Evolutionary conservation across 2,888 invertebrate genomes (phyloP).

Genomic region (Ariolimax columbianus): DNA sequence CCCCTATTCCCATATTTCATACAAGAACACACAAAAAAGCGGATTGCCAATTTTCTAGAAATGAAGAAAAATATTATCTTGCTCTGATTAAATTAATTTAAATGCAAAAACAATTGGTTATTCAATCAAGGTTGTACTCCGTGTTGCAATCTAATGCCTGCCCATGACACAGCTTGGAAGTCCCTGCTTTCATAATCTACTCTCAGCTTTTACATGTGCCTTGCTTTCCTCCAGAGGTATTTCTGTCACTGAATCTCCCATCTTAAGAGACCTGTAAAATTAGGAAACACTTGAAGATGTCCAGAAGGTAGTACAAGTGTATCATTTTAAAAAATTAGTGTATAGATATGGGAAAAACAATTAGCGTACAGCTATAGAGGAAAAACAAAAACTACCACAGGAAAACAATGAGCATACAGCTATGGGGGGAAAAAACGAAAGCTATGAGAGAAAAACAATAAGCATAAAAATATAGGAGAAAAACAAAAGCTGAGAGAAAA

Average conservation of each 20-base stretch:
- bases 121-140: no score
- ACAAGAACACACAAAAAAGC: no score
- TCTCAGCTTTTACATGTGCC: neutral
- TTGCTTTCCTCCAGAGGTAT: neutral
- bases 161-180: neutral
- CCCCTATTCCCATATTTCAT: no score
- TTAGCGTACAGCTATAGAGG: neutral
- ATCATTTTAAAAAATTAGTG: neutral
- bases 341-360: neutral
- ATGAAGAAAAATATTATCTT: no score
- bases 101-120: no score
- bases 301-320: neutral
- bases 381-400: neutral
- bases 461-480: neutral
- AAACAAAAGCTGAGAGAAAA: neutral
- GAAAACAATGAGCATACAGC: neutral
- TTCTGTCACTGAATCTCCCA: neutral
- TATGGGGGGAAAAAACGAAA: neutral
- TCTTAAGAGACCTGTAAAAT: conserved; percentile 8
- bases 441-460: neutral
- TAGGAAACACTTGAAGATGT: neutral
- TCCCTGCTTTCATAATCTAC: conserved; percentile 1
- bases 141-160: neutral
- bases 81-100: no score
- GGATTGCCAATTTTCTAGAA: no score